phyloP scores from a whole-genome alignment of 2,113 vertebrate genomes.

The Mastomys coucha region DNA sequence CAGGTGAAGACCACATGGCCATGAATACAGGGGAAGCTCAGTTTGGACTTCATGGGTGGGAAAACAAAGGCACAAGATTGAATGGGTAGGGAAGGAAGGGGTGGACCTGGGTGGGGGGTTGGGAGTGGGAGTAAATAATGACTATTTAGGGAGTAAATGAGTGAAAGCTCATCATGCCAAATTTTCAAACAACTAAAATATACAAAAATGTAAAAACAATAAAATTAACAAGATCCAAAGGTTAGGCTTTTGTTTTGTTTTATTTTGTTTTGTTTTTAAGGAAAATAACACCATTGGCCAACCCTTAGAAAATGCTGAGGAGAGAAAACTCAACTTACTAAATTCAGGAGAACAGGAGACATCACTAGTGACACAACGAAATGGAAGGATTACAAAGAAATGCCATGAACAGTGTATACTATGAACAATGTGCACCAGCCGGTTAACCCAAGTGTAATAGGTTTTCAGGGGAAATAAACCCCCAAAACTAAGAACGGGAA shows the following conservation, averaged over 20 bases:
- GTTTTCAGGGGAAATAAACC: neutral
- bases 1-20: neutral
- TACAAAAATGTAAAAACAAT: neutral
- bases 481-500: neutral
- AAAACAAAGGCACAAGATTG: too few relatives aligned
- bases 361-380: neutral
- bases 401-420: neutral
- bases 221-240: slow-evolving; percentile 29
- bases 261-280: neutral
- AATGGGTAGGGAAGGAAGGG: neutral
- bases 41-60: neutral
- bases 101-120: neutral
- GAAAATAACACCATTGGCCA: neutral
- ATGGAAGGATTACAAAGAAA: neutral
- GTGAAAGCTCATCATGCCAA: neutral
- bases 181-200: neutral
- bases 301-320: neutral
- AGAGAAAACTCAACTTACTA: neutral
- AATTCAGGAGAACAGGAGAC: neutral
- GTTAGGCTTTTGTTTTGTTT: neutral
- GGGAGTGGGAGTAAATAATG: neutral
- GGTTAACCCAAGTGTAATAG: neutral
- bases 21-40: neutral
- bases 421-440: neutral
- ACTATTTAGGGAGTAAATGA: too few relatives aligned